Evolutionary conservation across 2,888 invertebrate genomes (phyloP).

Genomic region (Electrophaes corylata): DNA sequence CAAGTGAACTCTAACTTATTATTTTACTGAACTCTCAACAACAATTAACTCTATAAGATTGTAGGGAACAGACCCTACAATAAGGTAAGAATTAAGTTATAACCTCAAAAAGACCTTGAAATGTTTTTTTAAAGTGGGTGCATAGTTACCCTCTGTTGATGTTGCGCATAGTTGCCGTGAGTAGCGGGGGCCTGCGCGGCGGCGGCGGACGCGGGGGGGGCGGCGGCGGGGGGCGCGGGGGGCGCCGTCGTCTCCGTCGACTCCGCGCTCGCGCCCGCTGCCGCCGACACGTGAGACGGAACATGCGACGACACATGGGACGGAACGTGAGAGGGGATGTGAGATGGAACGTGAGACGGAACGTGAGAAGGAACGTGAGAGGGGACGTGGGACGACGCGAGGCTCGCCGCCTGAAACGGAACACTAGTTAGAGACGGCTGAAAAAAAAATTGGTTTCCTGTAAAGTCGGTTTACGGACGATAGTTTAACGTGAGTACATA

Average conservation of each 20-base stretch:
- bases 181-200: background rate
- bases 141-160: slow-evolving; percentile 7
- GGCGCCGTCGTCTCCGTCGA: background rate
- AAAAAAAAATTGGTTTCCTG: no score
- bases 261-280: slow-evolving; percentile 16
- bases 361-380: slow-evolving; percentile 11
- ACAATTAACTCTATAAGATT: no score
- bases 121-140: background rate
- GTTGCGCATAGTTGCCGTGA: background rate
- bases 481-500: no score
- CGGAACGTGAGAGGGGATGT: background rate
- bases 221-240: slow-evolving; percentile 14
- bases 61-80: no score
- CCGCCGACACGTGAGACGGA: background rate
- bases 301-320: slow-evolving; percentile 4
- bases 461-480: no score
- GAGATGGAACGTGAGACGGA: background rate
- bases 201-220: slow-evolving; percentile 20
- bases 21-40: no score
- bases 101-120: no score
- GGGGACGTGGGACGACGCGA: background rate
- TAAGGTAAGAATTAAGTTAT: no score
- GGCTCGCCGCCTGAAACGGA: background rate
- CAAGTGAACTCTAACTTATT: no score
- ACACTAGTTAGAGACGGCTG: background rate